phyloP scores from a whole-genome alignment of 2,113 vertebrate species.

The Hypocryptadius cinnamomeus region DNA sequence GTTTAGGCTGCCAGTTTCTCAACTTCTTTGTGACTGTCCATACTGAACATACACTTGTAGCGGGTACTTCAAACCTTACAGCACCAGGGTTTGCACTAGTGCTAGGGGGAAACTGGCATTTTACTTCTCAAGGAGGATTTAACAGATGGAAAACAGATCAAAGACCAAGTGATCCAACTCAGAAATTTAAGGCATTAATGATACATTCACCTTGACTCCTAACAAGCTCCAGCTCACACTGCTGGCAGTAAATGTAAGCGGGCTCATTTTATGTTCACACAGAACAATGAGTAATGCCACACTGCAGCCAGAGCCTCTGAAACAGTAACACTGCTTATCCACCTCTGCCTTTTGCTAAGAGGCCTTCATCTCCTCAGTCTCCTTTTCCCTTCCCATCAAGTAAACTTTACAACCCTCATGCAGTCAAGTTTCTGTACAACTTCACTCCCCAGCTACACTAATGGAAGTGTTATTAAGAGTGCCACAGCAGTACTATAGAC shows the following conservation, averaged over 20 bases:
- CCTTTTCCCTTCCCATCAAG: neutral
- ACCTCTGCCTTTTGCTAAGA: neutral
- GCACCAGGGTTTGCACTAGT: neutral
- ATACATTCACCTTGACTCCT: neutral
- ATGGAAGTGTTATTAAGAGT: neutral
- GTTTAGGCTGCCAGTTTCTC: neutral
- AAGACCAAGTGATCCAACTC: neutral
- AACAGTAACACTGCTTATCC: neutral
- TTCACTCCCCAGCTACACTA: neutral
- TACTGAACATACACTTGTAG: neutral
- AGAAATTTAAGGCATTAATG: conserved; percentile 6
- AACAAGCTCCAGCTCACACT: neutral
- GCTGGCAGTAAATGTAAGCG: neutral
- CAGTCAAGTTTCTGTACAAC: neutral
- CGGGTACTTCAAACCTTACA: neutral
- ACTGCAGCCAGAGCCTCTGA: neutral
- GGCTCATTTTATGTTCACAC: neutral
- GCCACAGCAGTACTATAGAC: neutral
- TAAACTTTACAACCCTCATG: neutral
- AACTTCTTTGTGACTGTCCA: neutral
- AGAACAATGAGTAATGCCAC: neutral
- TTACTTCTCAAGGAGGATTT: neutral
- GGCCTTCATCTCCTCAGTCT: neutral
- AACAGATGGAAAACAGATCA: neutral
- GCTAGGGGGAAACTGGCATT: neutral